phyloP scores from a whole-genome alignment of 2,797 vertebrate genomes.

The Heteromormyrus szaboi region DNA sequence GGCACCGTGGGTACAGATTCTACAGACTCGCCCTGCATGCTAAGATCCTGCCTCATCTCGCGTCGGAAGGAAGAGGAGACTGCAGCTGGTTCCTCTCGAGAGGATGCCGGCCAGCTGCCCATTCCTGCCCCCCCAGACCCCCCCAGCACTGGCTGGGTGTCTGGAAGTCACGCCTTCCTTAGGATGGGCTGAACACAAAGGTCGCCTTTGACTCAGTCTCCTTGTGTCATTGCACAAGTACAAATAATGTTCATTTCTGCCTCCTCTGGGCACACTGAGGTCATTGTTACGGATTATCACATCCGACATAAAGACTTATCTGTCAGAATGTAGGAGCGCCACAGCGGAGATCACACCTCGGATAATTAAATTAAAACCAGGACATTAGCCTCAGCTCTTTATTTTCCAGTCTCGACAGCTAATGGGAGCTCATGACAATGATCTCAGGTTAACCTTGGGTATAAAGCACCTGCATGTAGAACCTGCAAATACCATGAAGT shows the following conservation, averaged over 20 bases:
- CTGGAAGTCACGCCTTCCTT: constrained; percentile 7
- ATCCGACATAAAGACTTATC: neutral
- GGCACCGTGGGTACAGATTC: neutral
- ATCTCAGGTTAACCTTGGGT: neutral
- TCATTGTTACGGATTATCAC: neutral
- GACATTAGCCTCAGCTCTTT: neutral
- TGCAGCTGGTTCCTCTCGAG: constrained; percentile 3
- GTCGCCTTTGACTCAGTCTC: constrained; percentile 10
- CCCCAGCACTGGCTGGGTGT: neutral
- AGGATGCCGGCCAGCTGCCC: neutral
- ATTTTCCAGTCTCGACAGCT: neutral
- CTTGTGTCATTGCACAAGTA: constrained; percentile 10
- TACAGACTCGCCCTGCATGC: neutral
- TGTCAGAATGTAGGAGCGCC: neutral
- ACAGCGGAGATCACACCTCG: neutral
- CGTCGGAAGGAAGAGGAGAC: neutral
- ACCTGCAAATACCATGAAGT: neutral
- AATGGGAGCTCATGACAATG: neutral
- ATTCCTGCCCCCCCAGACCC: neutral
- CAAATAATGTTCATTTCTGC: constrained; percentile 8
- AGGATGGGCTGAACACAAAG: constrained; percentile 12
- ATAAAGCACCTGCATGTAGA: neutral
- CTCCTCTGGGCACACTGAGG: neutral
- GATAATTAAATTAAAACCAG: neutral
- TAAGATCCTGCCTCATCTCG: neutral